phyloP scores from a whole-genome alignment of 30 jellyfish, hydroid and myxozoan genomes.

The Aurelia sp. region DNA sequence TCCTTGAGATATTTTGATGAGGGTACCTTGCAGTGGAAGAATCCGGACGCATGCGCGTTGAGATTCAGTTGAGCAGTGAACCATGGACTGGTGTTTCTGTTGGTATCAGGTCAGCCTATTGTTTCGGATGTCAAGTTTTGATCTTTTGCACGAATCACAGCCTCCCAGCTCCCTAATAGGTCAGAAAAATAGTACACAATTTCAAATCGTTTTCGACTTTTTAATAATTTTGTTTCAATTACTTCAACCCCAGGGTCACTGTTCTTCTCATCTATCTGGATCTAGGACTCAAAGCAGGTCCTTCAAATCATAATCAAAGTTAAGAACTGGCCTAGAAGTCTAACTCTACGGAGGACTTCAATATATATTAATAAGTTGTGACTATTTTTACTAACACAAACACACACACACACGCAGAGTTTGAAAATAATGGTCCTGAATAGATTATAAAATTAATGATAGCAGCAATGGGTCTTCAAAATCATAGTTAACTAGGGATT shows the following conservation, averaged over 20 bases:
- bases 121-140: conserved; percentile 52
- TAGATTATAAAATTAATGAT: no score
- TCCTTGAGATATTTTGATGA: neutral
- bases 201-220: conserved; percentile 13
- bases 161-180: conserved; percentile 51
- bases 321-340: no score
- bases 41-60: conserved; percentile 60
- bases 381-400: no score
- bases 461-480: no score
- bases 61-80: conserved; percentile 44
- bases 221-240: conserved; percentile 16
- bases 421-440: no score
- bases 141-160: conserved; percentile 43
- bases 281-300: conserved; percentile 36
- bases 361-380: no score
- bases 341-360: no score
- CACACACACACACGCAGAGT: no score
- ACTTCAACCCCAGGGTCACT: conserved; percentile 34
- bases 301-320: conserved; percentile 14
- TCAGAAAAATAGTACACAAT: conserved; percentile 4
- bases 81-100: conserved; percentile 72
- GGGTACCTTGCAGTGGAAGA: neutral
- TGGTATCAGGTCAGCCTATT: conserved; percentile 71
- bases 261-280: conserved; percentile 43
- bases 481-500: no score